These are phyloP conservation scores for Chunga burmeisteri DNA, from an alignment of 2,113 vertebrate species.

Conservation along the genomic window DNA sequence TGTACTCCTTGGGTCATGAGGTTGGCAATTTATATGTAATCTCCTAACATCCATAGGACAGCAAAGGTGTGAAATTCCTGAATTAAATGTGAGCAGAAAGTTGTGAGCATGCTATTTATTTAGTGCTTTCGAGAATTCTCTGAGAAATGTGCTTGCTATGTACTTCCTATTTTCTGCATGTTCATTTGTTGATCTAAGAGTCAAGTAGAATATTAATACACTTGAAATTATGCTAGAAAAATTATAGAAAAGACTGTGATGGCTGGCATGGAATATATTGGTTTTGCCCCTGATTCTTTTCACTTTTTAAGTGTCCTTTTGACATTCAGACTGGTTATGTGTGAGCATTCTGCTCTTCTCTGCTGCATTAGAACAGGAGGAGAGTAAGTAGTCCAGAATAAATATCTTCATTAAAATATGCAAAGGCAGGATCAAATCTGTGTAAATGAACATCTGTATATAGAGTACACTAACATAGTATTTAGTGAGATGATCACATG, in stretches of 20 bases:
- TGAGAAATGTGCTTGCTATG: neutral
- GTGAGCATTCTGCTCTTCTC: neutral
- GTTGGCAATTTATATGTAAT: neutral
- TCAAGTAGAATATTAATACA: neutral
- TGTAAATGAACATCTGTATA: neutral
- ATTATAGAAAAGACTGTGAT: neutral
- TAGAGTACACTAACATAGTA: neutral
- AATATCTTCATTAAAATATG: neutral
- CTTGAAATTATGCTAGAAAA: neutral
- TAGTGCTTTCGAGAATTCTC: neutral
- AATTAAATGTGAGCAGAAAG: neutral
- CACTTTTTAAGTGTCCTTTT: neutral
- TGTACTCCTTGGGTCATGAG: neutral
- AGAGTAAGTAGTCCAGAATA: neutral
- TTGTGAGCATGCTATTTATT: neutral
- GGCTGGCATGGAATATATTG: neutral
- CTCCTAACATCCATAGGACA: neutral
- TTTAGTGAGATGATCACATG: neutral
- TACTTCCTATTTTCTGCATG: neutral
- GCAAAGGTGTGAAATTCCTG: neutral
- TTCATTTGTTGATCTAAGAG: neutral
- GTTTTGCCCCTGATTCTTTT: neutral
- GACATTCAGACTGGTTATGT: neutral
- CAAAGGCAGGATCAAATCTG: neutral
- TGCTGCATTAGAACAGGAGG: neutral